These are phyloP conservation scores for Ptychobarbus kaznakovi DNA, from an alignment of 2,797 vertebrate genomes.

Conservation along the genomic window DNA sequence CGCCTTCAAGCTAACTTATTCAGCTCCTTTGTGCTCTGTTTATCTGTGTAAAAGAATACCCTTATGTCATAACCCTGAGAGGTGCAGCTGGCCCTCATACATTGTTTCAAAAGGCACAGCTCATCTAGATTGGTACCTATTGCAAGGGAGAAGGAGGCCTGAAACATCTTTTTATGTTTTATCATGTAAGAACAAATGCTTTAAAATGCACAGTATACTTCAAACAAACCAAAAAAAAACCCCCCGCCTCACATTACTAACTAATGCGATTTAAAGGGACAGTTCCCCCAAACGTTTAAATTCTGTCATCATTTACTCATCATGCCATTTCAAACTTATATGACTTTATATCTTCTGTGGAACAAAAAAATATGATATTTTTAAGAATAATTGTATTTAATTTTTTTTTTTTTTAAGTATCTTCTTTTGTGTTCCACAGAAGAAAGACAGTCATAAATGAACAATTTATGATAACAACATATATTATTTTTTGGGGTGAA, in stretches of 20 bases:
- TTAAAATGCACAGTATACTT: background rate
- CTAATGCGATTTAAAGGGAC: background rate
- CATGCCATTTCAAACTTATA: background rate
- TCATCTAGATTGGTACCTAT: constrained; percentile 50
- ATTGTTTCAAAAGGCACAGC: constrained; percentile 43
- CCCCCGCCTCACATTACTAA: background rate
- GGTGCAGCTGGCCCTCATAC: constrained; percentile 52
- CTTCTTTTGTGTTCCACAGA: background rate
- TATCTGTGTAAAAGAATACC: constrained; percentile 60
- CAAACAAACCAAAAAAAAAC: constrained; percentile 6
- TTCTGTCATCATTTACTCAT: background rate
- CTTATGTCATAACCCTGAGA: constrained; percentile 59
- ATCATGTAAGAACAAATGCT: background rate
- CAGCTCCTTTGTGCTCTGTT: constrained; percentile 48
- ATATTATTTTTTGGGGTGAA: background rate
- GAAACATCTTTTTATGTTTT: constrained; percentile 13
- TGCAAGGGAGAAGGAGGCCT: constrained; percentile 1
- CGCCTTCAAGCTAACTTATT: constrained; percentile 66
- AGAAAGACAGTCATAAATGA: background rate
- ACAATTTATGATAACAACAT: background rate
- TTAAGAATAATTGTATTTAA: no score
- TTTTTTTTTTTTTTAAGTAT: background rate
- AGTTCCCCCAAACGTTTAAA: background rate
- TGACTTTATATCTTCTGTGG: background rate
- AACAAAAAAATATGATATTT: background rate